A percentile compares a stretch with the other conserved stretches of the same genome.
Evolutionary conservation across 2,888 invertebrate genomes (phyloP).

Genomic region (Tinea semifulvella): DNA sequence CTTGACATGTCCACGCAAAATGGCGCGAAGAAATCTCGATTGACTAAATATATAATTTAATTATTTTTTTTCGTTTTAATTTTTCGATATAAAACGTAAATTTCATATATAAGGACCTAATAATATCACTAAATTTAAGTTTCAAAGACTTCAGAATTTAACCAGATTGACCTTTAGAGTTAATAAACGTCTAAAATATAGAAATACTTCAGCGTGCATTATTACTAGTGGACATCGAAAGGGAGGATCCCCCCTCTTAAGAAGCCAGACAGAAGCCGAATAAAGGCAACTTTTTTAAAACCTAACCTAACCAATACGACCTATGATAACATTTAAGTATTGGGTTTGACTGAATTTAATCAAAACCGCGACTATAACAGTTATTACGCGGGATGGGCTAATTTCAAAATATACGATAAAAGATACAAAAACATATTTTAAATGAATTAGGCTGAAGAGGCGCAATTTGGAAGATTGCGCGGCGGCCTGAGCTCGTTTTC

Average conservation of each 20-base stretch:
- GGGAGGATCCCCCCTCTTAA: constrained; percentile 26
- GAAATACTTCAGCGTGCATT: not conserved
- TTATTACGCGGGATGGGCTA: constrained; percentile 49
- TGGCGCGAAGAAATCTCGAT: too few species aligned
- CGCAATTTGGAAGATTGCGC: constrained; percentile 59
- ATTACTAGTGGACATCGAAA: constrained; percentile 29
- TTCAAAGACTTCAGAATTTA: too few species aligned
- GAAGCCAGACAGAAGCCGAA: constrained; percentile 18
- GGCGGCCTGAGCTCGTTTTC: constrained; percentile 45
- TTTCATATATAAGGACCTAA: too few species aligned
- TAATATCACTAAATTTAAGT: too few species aligned
- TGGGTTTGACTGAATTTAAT: constrained; percentile 61
- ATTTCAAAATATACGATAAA: constrained; percentile 62
- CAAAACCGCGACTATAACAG: constrained; percentile 52
- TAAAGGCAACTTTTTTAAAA: constrained; percentile 29
- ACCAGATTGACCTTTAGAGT: too few species aligned
- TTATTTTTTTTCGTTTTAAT: too few species aligned
- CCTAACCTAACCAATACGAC: constrained; percentile 28
- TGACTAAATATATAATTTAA: too few species aligned
- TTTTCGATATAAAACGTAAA: too few species aligned
- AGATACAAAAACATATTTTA: constrained; percentile 58
- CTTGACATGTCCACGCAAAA: too few species aligned
- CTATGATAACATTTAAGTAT: constrained; percentile 57
- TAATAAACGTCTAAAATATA: too few species aligned
- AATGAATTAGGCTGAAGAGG: constrained; percentile 57